Evolutionary conservation across 2,113 vertebrate species (phyloP).

Genomic region (Pomatostomus ruficeps): DNA sequence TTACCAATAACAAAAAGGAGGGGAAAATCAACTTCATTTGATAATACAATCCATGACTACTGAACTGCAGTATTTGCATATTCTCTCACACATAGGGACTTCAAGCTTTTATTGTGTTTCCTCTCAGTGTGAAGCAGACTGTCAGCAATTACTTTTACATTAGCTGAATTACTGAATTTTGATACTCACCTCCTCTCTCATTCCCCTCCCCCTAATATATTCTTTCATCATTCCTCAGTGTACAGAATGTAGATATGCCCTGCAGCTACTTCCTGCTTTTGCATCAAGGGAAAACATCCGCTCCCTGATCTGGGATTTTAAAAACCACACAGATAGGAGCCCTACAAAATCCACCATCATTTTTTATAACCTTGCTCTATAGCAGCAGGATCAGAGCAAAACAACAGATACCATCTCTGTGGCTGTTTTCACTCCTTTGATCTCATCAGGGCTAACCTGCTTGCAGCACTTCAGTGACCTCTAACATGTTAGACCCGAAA

Average conservation of each 20-base stretch:
- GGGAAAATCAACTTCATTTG: not conserved
- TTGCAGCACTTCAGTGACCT: slow-evolving; percentile 14
- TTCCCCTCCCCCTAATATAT: slow-evolving; percentile 16
- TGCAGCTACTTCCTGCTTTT: not conserved
- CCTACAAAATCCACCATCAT: not conserved
- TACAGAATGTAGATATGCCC: not conserved
- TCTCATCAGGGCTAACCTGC: not conserved
- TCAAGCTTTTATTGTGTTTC: not conserved
- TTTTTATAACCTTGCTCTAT: not conserved
- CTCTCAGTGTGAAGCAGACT: not conserved
- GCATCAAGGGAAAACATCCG: not conserved
- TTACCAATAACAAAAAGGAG: not conserved
- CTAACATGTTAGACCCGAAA: slow-evolving; percentile 9
- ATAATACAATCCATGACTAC: not conserved
- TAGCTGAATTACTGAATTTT: slow-evolving; percentile 35
- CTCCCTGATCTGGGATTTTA: not conserved
- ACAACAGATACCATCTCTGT: not conserved
- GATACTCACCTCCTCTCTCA: not conserved
- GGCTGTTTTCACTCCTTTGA: not conserved
- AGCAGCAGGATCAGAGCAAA: not conserved
- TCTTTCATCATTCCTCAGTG: not conserved
- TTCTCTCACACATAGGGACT: not conserved
- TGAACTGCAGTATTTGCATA: not conserved
- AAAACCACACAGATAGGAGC: not conserved
- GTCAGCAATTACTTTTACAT: slow-evolving; percentile 38